Evolutionary conservation across 1,140 invertebrate species (phyloP), one percentile per base, ranked within the genome.

Genomic region (Drosophila oshimai): DNA sequence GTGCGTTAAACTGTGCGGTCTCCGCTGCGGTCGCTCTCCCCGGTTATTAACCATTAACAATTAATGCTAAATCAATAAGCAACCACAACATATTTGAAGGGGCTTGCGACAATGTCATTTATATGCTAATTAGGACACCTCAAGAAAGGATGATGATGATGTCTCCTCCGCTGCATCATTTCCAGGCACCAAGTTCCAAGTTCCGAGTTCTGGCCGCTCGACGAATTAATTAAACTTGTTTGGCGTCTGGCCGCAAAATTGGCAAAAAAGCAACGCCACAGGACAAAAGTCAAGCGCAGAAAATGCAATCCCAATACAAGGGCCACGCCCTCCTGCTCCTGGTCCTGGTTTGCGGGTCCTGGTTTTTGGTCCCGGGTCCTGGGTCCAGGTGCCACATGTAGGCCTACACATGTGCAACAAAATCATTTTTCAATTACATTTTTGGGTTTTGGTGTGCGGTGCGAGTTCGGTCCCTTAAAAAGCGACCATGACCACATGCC

Each of bases 381-480:
- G 13, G 15, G 6, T 24, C 20, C 10, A n/a, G 17, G 13, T 17
- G n/a, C n/a, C 22, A 24, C n/a, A 45, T 39, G 26, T 37, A 44
- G 37, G 74, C n/a, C n/a, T n/a, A n/a, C n/a, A 77, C 78, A 81
- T 55, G 70, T 84, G 80, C 58, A 83, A 84, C 80, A 83, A 84
- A 83, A 83, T 83, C 79, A 83, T 83, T 83, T 83, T 83, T 83
- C 79, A 83, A 83, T 83, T 83, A 83, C 79, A 86, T 83, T 86
- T 83, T 83, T 70, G 74, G 79, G 80, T 79, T 83, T 77, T 72
- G 49, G 39, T 62, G 55, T 74, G 79, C 44, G 72, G 72, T 75
- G 36, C 62, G 22, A 53, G 65, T 45, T 45, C 60, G 72, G 51
- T 77, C 46, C 70, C 42, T 73, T 75, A 69, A 57, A 64, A 74